phyloP scores from a whole-genome alignment of 2,888 invertebrate species.

The Drosophila acutilabella region DNA sequence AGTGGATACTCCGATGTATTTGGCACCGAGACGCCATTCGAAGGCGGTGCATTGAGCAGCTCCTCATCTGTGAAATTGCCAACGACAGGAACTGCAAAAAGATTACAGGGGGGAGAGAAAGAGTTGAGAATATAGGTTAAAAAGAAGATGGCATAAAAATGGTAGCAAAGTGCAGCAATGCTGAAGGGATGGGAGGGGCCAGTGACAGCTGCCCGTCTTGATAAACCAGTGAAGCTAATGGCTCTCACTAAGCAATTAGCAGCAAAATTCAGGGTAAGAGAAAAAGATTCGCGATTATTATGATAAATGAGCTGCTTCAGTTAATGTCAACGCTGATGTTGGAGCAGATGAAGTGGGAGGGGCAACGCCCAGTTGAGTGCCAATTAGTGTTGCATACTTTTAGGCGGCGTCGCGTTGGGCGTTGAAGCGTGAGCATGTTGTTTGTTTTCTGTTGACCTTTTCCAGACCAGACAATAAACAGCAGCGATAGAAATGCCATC shows the following conservation, averaged over 20 bases:
- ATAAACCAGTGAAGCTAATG: conserved; percentile 66
- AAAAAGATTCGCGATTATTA: conserved; percentile 61
- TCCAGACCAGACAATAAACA: conserved; percentile 61
- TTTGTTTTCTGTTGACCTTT: conserved; percentile 70
- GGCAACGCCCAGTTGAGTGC: conserved; percentile 53
- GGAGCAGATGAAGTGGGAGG: not conserved
- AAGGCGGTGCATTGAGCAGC: conserved; percentile 82
- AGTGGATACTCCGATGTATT: conserved; percentile 88
- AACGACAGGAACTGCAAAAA: conserved; percentile 86
- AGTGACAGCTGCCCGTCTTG: conserved; percentile 70
- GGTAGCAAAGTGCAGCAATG: conserved; percentile 22
- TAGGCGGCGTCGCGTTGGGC: conserved; percentile 57
- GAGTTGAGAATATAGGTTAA: conserved; percentile 42
- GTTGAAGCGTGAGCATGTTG: conserved; percentile 60
- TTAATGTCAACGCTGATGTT: conserved; percentile 49
- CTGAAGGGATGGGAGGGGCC: conserved; percentile 1
- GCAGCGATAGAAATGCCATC: conserved; percentile 45
- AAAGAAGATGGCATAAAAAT: conserved; percentile 30
- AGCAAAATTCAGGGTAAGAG: conserved; percentile 30
- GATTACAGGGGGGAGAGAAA: conserved; percentile 2
- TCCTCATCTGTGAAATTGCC: conserved; percentile 89
- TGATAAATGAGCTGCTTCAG: conserved; percentile 73
- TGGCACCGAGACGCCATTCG: conserved; percentile 76
- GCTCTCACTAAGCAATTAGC: conserved; percentile 64
- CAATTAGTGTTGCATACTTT: conserved; percentile 72